These are phyloP conservation scores for Columba livia DNA, from an alignment of 2,113 vertebrate genomes.

Conservation along the genomic window DNA sequence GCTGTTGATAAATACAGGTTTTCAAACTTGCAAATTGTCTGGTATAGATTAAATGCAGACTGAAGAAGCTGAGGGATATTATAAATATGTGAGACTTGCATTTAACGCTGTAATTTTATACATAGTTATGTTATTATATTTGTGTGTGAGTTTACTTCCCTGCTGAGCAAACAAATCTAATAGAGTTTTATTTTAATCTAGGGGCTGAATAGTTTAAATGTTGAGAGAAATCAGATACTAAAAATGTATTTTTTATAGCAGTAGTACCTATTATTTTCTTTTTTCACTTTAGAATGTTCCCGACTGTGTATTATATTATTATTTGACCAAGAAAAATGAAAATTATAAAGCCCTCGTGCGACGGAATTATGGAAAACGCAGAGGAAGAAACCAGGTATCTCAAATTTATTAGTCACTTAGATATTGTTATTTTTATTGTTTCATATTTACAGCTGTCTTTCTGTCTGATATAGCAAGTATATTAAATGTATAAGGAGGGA, in stretches of 20 bases:
- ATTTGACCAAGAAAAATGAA: constrained; percentile 99
- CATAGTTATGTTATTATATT: background rate
- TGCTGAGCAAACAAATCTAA: background rate
- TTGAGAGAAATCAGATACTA: background rate
- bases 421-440: background rate
- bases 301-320: constrained; percentile 97
- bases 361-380: constrained; percentile 92
- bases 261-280: background rate
- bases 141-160: background rate
- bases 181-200: background rate
- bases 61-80: background rate
- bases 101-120: background rate
- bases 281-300: constrained; percentile 86
- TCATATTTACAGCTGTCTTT: background rate
- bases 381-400: constrained; percentile 93
- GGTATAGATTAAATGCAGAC: background rate
- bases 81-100: background rate
- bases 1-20: background rate
- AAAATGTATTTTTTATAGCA: background rate
- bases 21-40: background rate
- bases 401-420: background rate
- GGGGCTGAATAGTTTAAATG: background rate
- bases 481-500: background rate
- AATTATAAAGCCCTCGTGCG: constrained; percentile 97
- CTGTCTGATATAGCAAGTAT: background rate